These are phyloP conservation scores for Phalera bucephala DNA, from an alignment of 2,888 invertebrate genomes.

Conservation along the genomic window DNA sequence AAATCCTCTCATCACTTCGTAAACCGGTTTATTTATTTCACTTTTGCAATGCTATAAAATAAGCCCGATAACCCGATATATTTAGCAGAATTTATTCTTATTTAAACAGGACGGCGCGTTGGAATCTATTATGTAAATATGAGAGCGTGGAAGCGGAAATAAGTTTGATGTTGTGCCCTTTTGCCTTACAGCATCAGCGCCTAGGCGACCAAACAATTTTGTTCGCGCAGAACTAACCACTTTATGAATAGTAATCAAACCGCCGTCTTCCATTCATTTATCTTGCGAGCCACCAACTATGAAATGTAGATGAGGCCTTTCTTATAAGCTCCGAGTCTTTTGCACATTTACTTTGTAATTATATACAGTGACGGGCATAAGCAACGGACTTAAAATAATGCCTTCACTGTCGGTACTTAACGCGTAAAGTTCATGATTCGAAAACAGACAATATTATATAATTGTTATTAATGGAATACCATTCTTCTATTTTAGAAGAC, in stretches of 20 bases:
- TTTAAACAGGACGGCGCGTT: slow-evolving; percentile 30
- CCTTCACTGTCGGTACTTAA: slow-evolving; percentile 42
- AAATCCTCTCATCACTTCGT: too few relatives aligned
- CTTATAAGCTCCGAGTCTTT: slow-evolving; percentile 57
- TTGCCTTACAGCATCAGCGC: slow-evolving; percentile 41
- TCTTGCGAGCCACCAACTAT: slow-evolving; percentile 55
- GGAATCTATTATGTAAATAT: slow-evolving; percentile 60
- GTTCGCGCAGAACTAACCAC: slow-evolving; percentile 51
- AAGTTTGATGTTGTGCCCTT: slow-evolving; percentile 53
- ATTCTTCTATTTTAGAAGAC: too few relatives aligned
- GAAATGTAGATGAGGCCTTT: slow-evolving; percentile 69
- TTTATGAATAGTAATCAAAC: slow-evolving; percentile 73
- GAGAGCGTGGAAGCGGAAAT: slow-evolving; percentile 55
- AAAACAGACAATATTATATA: too few relatives aligned
- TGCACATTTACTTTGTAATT: slow-evolving; percentile 57
- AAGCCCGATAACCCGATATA: too few relatives aligned
- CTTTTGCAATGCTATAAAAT: too few relatives aligned
- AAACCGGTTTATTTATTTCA: too few relatives aligned
- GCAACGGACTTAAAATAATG: too few relatives aligned
- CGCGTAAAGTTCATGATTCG: too few relatives aligned
- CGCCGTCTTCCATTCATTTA: slow-evolving; percentile 59
- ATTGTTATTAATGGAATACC: too few relatives aligned
- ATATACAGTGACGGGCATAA: too few relatives aligned
- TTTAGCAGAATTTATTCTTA: slow-evolving; percentile 27
- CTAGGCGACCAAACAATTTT: slow-evolving; percentile 48